Conservation (phyloP, 2,113 vertebrate species). For the Laticauda colubrina region DNA sequence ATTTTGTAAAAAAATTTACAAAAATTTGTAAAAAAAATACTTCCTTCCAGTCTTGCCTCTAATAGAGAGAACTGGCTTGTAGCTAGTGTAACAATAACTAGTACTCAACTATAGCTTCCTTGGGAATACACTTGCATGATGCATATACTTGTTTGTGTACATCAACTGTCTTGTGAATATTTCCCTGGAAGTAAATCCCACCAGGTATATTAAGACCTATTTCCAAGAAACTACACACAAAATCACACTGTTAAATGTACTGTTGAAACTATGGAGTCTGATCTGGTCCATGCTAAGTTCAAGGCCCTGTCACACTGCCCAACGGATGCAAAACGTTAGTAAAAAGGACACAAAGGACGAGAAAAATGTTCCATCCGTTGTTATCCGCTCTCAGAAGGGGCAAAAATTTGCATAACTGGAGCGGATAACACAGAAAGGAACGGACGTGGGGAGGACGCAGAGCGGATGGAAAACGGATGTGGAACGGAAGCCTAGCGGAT, state of each 20-base stretch:
- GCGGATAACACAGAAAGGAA: too few relatives aligned
- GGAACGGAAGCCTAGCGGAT: too few relatives aligned
- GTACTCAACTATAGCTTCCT: not conserved
- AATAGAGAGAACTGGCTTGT: not conserved
- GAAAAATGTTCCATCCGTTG: too few relatives aligned
- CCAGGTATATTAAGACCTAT: not conserved
- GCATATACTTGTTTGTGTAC: not conserved
- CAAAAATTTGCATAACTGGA: too few relatives aligned
- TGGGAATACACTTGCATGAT: not conserved
- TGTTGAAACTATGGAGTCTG: not conserved
- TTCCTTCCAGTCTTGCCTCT: not conserved
- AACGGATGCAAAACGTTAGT: too few relatives aligned
- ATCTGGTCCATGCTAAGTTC: not conserved
- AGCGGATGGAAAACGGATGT: too few relatives aligned
- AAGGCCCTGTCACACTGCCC: too few relatives aligned
- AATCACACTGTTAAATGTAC: not conserved
- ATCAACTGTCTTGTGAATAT: not conserved
- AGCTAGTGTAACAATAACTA: not conserved
- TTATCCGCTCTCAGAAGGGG: too few relatives aligned
- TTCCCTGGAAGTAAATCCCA: not conserved
- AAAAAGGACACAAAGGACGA: too few relatives aligned
- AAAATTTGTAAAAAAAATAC: not conserved
- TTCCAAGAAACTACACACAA: too few relatives aligned
- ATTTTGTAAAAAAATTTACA: not conserved
- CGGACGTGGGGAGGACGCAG: too few relatives aligned